These are phyloP conservation scores for Pachycephus smyrnensis DNA, from an alignment of 2,888 invertebrate genomes.

Conservation along the genomic window DNA sequence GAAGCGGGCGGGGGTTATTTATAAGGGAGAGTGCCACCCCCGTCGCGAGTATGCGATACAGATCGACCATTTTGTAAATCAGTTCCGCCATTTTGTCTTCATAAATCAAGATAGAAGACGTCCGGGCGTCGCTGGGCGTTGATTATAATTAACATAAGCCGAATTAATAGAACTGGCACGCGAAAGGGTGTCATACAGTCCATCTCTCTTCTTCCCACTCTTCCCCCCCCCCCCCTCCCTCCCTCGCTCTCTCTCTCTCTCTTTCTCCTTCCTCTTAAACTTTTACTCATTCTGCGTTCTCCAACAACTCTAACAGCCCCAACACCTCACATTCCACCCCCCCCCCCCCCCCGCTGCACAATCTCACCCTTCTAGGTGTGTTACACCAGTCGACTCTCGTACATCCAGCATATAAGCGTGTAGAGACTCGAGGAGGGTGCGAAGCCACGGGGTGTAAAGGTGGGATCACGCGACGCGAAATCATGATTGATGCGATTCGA, in stretches of 20 bases:
- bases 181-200: slow-evolving; percentile 40
- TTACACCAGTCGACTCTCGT: slow-evolving; percentile 20
- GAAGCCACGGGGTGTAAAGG: slow-evolving; percentile 37
- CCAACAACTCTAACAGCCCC: background rate
- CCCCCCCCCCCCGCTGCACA: slow-evolving; percentile 26
- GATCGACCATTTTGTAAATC: slow-evolving; percentile 62
- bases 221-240: slow-evolving; percentile 18
- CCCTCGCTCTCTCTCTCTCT: slow-evolving; percentile 25
- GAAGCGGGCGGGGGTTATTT: slow-evolving; percentile 39
- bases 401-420: background rate
- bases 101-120: slow-evolving; percentile 48
- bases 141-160: slow-evolving; percentile 62
- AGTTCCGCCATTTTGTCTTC: slow-evolving; percentile 59
- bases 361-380: slow-evolving; percentile 17
- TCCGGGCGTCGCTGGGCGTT: slow-evolving; percentile 37
- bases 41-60: slow-evolving; percentile 40
- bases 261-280: background rate
- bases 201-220: slow-evolving; percentile 17
- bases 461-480: slow-evolving; percentile 44
- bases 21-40: slow-evolving; percentile 38
- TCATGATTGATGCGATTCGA: slow-evolving; percentile 24
- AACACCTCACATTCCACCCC: slow-evolving; percentile 18
- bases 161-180: slow-evolving; percentile 56
- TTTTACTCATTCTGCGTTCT: no score
- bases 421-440: slow-evolving; percentile 12